phyloP scores from a whole-genome alignment of 2,113 vertebrate species.

The Sylvietta virens region DNA sequence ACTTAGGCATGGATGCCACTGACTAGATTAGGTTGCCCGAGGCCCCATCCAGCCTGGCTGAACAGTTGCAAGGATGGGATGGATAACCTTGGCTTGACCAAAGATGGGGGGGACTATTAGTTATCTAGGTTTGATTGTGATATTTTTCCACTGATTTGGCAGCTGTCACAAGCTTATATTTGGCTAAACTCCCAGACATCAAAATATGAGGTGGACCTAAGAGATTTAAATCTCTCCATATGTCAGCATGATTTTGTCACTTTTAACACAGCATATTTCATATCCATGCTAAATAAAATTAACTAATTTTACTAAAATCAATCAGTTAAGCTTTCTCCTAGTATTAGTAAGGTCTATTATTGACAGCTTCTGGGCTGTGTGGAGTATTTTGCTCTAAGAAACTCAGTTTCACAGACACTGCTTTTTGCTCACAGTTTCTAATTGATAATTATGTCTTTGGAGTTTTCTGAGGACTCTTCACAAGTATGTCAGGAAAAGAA shows the following conservation, averaged over 20 bases:
- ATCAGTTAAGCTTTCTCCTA: background rate
- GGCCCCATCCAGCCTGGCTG: background rate
- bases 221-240: background rate
- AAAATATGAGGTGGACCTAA: background rate
- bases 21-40: background rate
- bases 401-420: background rate
- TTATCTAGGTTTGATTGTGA: background rate
- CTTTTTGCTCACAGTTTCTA: background rate
- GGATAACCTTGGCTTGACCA: background rate
- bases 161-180: background rate
- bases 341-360: background rate
- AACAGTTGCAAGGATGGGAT: background rate
- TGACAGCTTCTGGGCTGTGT: background rate
- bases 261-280: background rate
- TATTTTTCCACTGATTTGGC: background rate
- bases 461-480: background rate
- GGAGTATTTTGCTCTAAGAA: background rate
- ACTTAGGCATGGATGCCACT: background rate
- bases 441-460: background rate
- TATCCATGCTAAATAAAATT: background rate
- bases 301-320: background rate
- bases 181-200: background rate
- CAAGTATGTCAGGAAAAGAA: background rate
- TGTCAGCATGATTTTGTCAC: background rate
- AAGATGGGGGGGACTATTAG: background rate